These are phyloP conservation scores for Chiroxiphia lanceolata DNA, from an alignment of 2,797 vertebrate genomes.

Conservation along the genomic window DNA sequence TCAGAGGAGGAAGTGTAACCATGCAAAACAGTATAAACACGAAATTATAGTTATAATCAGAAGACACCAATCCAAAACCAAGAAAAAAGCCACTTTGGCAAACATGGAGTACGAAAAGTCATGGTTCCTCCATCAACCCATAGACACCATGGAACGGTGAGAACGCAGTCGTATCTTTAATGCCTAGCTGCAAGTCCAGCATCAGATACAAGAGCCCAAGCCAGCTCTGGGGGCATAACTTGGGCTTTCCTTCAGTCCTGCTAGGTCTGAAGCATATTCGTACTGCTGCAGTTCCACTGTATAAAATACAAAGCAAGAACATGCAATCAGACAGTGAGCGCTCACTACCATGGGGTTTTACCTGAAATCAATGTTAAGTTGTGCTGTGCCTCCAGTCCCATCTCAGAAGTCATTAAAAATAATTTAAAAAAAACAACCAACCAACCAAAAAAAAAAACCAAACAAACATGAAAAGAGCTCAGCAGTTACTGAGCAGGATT, in stretches of 20 bases:
- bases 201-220: background rate
- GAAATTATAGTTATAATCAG: background rate
- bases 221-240: too few species aligned
- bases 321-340: rapidly evolving
- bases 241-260: background rate
- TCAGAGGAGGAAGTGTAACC: background rate
- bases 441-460: too few species aligned
- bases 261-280: rapidly evolving
- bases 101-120: rapidly evolving
- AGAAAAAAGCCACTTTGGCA: background rate
- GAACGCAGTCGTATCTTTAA: rapidly evolving
- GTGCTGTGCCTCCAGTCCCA: background rate
- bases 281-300: background rate
- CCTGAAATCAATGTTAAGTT: background rate
- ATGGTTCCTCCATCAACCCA: background rate
- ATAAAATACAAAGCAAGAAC: background rate
- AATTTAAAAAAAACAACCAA: background rate
- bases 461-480: background rate
- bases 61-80: background rate
- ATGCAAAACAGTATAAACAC: background rate
- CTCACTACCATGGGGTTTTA: background rate
- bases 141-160: background rate
- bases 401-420: background rate
- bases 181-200: background rate
- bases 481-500: background rate